Base-by-base conservation (phyloP, 2,888 invertebrate genomes). In the Cyaniris semiargus region DNA sequence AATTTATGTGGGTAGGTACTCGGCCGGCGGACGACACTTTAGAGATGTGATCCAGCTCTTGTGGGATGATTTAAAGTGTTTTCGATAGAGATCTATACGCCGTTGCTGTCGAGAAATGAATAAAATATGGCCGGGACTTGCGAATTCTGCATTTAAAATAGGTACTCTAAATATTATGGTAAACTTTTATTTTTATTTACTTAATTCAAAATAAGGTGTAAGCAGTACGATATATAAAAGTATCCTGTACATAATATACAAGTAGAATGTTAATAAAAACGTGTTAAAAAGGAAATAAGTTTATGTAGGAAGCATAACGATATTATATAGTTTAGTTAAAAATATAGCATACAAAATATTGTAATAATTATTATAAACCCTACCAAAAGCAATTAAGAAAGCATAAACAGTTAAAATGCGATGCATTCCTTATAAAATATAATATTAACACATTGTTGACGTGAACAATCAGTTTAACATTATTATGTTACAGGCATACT, bases 51-150 rank as follows among this genome's bases (percentile, higher is more conserved):
- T 66, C 66, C 31, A 66, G 15, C 27, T 23, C 60, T 66, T 66
- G 66, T 66, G 27, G 66, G 66, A 66, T 66, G 66, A 66, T 31
- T 66, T 71, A 38, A 71, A 38, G 34, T 38, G 70, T 31, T 70
- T 34, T 34, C 70, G 70, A 38, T 71, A 71, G n/a, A n/a, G 38
- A 71, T 71, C 71, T 71, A 71, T 71, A 38, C 38, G 38, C n/a
- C 7, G n/a, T 70, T 70, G 27, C 13, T 27, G 34, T 34, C 31
- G 27, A 70, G 8, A 18, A 31, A 70, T 70, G 34, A 70, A 70
- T 70, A n/a, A 34, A 34, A 70, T 31, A 18, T 70, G n/a, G 8
- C 18, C 3, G 7, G 15, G 34, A 21, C 60, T 60, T 60, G 23
- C 3, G 21, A 10, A 21, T 13, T 60, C 60, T 23, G 58, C 58